Evolutionary conservation across 2,797 vertebrate genomes (phyloP).

Genomic region (Chaetodon trifasciatus): DNA sequence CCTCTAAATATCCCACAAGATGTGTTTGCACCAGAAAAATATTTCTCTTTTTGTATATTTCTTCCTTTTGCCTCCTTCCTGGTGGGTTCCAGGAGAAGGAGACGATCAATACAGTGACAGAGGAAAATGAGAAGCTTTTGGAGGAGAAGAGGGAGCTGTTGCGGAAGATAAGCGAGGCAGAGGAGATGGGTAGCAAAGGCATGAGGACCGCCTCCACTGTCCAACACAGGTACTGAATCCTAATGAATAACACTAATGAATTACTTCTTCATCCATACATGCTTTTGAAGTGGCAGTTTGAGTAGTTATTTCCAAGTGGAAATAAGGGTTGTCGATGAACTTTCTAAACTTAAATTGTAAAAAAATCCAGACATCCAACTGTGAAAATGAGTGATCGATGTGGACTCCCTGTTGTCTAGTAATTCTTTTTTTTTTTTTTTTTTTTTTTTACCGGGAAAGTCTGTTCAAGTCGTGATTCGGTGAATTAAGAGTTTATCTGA

Average conservation of each 20-base stretch:
- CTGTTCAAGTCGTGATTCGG: no score
- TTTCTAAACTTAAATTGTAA: no score
- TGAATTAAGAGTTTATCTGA: no score
- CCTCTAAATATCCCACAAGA: background rate
- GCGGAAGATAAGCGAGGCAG: constrained; percentile 87
- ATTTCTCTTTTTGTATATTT: background rate
- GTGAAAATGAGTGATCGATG: no score
- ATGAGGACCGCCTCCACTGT: constrained; percentile 77
- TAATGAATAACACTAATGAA: background rate
- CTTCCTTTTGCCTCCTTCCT: background rate
- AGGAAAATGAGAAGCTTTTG: constrained; percentile 91
- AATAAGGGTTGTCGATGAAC: background rate
- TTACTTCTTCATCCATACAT: background rate
- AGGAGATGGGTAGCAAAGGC: constrained; percentile 86
- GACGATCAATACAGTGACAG: constrained; percentile 87
- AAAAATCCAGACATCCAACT: no score
- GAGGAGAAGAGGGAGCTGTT: constrained; percentile 90
- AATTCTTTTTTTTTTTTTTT: no score
- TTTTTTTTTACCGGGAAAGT: no score
- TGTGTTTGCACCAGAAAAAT: background rate
- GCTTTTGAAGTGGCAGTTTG: background rate
- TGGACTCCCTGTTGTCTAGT: no score
- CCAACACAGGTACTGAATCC: constrained; percentile 87
- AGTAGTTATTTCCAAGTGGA: background rate
- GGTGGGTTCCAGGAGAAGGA: constrained; percentile 85